Conservation (phyloP, 2,888 invertebrate species). For the Stenchaetothrips biformis region DNA sequence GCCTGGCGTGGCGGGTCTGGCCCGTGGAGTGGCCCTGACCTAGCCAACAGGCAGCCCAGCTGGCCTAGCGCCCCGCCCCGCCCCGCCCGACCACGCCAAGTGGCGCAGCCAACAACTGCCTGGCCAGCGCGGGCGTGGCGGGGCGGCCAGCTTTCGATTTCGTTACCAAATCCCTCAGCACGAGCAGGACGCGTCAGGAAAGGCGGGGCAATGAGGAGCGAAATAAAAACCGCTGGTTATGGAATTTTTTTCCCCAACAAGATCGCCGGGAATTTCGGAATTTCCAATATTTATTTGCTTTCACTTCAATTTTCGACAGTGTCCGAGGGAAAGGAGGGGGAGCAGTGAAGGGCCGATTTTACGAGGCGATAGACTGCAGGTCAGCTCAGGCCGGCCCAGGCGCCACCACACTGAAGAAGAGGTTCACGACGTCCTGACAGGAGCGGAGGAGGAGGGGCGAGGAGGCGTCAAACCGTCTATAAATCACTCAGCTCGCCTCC, state of each 20-base stretch:
- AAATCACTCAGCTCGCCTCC: not conserved
- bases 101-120: not conserved
- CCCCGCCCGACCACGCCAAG: not conserved
- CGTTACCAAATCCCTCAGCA: not conserved
- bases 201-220: no score
- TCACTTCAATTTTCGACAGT: no score
- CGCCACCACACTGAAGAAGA: no score
- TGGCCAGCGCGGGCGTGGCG: not conserved
- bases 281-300: no score
- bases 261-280: no score
- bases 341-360: no score
- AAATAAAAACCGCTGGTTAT: no score
- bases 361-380: no score
- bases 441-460: not conserved
- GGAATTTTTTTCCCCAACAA: no score
- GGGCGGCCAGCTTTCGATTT: not conserved
- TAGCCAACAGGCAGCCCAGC: not conserved
- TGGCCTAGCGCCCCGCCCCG: constrained; percentile 14
- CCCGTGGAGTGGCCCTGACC: constrained; percentile 7
- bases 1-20: not conserved
- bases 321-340: no score
- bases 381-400: no score
- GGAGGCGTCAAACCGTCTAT: not conserved
- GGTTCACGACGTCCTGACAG: not conserved
- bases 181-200: no score